These are phyloP conservation scores for Calonectris borealis DNA, from an alignment of 2,113 vertebrate species.

Conservation along the genomic window DNA sequence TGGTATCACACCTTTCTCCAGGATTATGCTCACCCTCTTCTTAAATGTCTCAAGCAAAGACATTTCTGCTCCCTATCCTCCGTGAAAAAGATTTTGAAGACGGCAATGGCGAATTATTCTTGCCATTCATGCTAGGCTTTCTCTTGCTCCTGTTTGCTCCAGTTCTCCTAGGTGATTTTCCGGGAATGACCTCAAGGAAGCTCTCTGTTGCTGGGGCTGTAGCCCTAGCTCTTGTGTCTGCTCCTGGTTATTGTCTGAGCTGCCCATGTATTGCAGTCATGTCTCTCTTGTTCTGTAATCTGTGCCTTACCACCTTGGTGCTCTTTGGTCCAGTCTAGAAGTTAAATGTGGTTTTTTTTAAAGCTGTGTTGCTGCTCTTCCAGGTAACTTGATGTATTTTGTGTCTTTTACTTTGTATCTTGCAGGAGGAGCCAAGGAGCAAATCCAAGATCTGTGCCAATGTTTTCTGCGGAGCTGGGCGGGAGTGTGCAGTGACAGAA, in stretches of 20 bases:
- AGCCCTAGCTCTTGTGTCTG: neutral
- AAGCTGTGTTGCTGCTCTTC: neutral
- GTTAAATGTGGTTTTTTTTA: neutral
- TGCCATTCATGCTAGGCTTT: neutral
- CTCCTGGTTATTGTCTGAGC: neutral
- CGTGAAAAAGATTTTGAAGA: neutral
- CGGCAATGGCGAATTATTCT: neutral
- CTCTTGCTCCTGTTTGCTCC: neutral
- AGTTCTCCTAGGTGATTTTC: neutral
- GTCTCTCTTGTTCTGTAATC: neutral
- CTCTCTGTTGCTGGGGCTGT: neutral
- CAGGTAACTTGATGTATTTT: neutral
- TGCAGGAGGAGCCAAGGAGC: conserved; percentile 86
- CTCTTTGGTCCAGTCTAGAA: neutral
- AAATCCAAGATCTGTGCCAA: conserved; percentile 99
- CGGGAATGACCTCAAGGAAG: neutral
- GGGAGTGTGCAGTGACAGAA: conserved; percentile 93
- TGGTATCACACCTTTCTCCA: neutral
- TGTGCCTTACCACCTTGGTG: neutral
- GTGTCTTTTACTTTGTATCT: conserved; percentile 36
- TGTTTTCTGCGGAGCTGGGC: conserved; percentile 96
- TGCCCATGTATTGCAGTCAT: neutral
- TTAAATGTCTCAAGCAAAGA: neutral
- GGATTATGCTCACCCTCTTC: neutral
- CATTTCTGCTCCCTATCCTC: neutral